Percentiles rank a stretch among this genome's conserved stretches.
Evolutionary conservation across 2,113 vertebrate genomes (phyloP).

Genomic region (Lota lota): DNA sequence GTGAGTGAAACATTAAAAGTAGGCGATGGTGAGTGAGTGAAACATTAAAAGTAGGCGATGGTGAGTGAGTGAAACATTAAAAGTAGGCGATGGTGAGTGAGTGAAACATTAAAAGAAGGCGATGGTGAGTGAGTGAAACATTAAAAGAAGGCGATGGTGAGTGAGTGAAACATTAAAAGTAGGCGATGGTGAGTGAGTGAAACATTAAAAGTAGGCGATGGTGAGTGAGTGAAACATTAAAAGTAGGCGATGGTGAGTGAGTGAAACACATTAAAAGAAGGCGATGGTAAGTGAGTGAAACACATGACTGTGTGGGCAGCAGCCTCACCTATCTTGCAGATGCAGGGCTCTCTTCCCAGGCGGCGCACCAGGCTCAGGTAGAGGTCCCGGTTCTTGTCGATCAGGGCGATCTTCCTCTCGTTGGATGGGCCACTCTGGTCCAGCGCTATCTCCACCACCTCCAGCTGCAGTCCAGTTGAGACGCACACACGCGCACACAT

Average conservation of each 20-base stretch:
- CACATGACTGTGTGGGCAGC: neutral
- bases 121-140: no score
- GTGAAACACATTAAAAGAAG: neutral
- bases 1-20: no score
- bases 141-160: no score
- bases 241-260: neutral
- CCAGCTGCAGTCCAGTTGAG: constrained; percentile 50
- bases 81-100: neutral
- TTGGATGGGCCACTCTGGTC: constrained; percentile 87
- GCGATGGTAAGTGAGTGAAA: no score
- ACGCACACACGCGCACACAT: neutral
- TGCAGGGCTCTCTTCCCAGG: constrained; percentile 85
- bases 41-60: neutral
- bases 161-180: no score
- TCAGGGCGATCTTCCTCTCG: constrained; percentile 90
- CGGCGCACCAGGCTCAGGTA: constrained; percentile 85
- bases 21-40: neutral
- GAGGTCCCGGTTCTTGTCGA: constrained; percentile 96
- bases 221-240: neutral
- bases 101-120: neutral
- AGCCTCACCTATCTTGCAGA: constrained; percentile 88
- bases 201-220: neutral
- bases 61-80: neutral
- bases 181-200: neutral
- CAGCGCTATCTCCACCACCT: constrained; percentile 88